These are phyloP conservation scores for Periophthalmus magnuspinnatus DNA, from an alignment of 2,797 vertebrate species.

Conservation along the genomic window DNA sequence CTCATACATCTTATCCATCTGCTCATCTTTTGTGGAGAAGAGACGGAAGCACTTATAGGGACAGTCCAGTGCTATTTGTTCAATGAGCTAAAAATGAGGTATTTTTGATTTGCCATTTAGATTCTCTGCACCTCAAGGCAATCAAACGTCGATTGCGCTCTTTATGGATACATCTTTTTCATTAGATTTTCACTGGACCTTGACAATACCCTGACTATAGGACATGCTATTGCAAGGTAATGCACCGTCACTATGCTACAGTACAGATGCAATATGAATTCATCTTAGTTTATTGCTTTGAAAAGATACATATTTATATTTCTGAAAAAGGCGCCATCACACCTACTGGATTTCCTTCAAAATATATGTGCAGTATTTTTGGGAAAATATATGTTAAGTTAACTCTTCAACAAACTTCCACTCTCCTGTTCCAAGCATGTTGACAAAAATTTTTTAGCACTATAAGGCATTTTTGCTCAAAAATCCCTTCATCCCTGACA, in stretches of 20 bases:
- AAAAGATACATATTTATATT: neutral
- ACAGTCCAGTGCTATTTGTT: conserved; percentile 23
- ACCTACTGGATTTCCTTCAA: too few relatives aligned
- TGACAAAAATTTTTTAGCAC: too few relatives aligned
- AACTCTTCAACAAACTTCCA: too few relatives aligned
- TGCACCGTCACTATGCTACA: neutral
- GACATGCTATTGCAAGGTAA: too few relatives aligned
- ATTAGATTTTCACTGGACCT: neutral
- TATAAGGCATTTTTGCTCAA: too few relatives aligned
- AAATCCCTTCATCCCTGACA: too few relatives aligned
- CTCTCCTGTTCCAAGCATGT: too few relatives aligned
- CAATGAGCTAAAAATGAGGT: conserved; percentile 31
- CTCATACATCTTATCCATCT: conserved; percentile 23
- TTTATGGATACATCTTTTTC: too few relatives aligned
- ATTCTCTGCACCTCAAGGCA: neutral
- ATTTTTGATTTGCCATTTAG: neutral
- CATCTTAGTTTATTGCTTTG: neutral
- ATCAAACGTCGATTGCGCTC: neutral
- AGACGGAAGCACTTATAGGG: conserved; percentile 20
- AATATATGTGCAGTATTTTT: too few relatives aligned
- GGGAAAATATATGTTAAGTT: too few relatives aligned
- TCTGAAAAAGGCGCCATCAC: too few relatives aligned
- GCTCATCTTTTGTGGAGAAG: conserved; percentile 17
- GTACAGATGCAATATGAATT: neutral
- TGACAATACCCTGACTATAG: neutral